These are phyloP conservation scores for Synanthedon formicaeformis DNA, from an alignment of 2,888 invertebrate genomes.

Conservation along the genomic window DNA sequence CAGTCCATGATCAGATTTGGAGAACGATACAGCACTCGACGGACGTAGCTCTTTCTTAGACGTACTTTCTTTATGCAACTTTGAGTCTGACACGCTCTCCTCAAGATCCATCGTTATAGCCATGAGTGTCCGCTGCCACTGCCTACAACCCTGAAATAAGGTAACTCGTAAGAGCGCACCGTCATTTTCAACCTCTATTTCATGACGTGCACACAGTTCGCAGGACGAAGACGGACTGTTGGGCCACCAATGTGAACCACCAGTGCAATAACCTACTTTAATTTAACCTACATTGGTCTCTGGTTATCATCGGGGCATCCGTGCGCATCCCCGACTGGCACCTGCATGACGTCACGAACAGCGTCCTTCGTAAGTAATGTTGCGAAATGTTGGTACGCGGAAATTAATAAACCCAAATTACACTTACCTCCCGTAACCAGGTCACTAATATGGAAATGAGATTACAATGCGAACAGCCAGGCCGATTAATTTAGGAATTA, in stretches of 20 bases:
- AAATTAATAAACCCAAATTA: constrained; percentile 57
- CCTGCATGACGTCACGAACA: constrained; percentile 57
- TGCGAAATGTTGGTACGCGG: constrained; percentile 37
- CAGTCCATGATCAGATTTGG: constrained; percentile 57
- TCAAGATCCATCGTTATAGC: constrained; percentile 64
- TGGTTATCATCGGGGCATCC: constrained; percentile 49
- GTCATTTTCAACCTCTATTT: constrained; percentile 21
- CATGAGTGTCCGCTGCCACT: constrained; percentile 34
- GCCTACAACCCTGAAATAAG: constrained; percentile 37
- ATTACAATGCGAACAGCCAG: too few relatives aligned
- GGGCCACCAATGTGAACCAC: constrained; percentile 36
- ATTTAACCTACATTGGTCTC: constrained; percentile 63
- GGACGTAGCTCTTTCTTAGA: constrained; percentile 55
- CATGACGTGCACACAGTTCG: constrained; percentile 33
- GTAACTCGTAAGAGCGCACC: constrained; percentile 17
- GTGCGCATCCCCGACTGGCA: constrained; percentile 61
- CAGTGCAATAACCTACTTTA: constrained; percentile 70
- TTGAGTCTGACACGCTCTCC: constrained; percentile 60
- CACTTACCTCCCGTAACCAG: constrained; percentile 44
- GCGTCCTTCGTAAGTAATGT: constrained; percentile 40
- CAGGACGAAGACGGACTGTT: constrained; percentile 37
- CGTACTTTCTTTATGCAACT: constrained; percentile 53
- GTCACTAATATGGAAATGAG: constrained; percentile 6
- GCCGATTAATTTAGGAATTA: too few relatives aligned
- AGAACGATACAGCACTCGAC: constrained; percentile 51